Evolutionary conservation across 2,113 vertebrate genomes (phyloP), one percentile per base, ranked within the genome.

Genomic region (Rhea pennata): DNA sequence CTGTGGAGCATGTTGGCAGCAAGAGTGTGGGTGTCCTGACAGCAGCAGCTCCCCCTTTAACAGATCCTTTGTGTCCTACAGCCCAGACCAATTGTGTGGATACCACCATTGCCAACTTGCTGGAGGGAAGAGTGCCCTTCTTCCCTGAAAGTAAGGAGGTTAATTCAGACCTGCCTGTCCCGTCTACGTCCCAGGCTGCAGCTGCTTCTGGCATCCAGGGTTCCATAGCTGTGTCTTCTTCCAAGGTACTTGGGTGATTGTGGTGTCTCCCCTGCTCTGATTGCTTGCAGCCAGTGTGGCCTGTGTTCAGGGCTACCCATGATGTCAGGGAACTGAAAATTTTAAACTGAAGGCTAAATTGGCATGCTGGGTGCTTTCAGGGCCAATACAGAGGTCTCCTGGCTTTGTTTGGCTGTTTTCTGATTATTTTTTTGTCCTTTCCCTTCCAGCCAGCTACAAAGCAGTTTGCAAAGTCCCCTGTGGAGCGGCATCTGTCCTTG

Each of bases 21-120:
- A 69, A 65, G 87, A 59, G 10, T 29, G 24, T 2, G 44, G 83
- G 42, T 21, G n/a, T 58, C 65, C 36, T 40, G 29, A 9, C 66
- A 10, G 61, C 66, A 50, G 42, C 59, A 62, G 65, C 78, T 73
- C n/a, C 31, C 29, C 26, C 29, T 84, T 27, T 78, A 23, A 74
- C 51, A 10, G n/a, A 7, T 59, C 11, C 10, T 39, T 72, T 93
- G 80, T 70, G 53, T 81, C 74, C 85, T 9, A 0, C 92, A 98
- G 98, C 97, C 79, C 98, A 98, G 87, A 99, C 99, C 61, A 98
- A 98, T 81, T 99, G 99, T 92, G 98, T 99, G 84, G 99, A 99
- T 92, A 98, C 99, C 72, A 99, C 99, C 77, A 99, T 99, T 95
- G 99, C 99, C 75, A 99, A 99, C 86, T 96, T 99, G 85, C 97